phyloP scores from a whole-genome alignment of 64 coral and sea anemone species.

The Astreopora myriophthalma region DNA sequence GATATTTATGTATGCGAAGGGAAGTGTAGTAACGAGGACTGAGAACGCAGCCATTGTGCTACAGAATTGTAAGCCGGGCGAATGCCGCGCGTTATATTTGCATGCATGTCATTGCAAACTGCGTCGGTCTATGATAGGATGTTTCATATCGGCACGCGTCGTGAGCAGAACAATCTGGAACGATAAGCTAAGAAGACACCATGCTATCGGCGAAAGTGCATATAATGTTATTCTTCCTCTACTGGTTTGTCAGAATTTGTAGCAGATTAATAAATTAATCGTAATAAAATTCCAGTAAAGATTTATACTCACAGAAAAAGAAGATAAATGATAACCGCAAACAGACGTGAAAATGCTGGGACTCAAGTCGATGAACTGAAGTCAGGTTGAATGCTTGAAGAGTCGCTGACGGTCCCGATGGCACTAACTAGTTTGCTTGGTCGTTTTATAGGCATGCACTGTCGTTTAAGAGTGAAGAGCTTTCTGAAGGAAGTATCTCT shows the following conservation, averaged over 20 bases:
- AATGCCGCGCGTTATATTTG: neutral
- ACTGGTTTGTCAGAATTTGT: neutral
- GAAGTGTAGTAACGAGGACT: too few species aligned
- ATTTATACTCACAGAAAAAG: constrained; percentile 31
- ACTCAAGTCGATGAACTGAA: neutral
- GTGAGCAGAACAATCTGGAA: constrained; percentile 23
- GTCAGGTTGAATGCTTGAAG: neutral
- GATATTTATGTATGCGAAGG: neutral
- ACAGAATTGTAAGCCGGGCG: neutral
- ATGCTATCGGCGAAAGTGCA: neutral
- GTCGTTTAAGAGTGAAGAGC: neutral
- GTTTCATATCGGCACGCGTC: constrained; percentile 13
- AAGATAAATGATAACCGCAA: neutral
- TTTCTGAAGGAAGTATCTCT: constrained; percentile 25
- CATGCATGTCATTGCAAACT: neutral
- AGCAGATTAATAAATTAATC: neutral
- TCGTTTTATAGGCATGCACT: neutral
- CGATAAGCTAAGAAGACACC: neutral
- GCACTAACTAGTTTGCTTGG: neutral
- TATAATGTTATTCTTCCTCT: neutral
- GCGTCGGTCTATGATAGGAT: constrained; percentile 11
- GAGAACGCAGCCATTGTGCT: too few species aligned
- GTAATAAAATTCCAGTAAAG: constrained; percentile 13
- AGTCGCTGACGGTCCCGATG: neutral
- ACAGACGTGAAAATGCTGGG: neutral